Evolutionary conservation across 92 coral and sea anemone genomes (phyloP).

Genomic region (Ricordea florida): DNA sequence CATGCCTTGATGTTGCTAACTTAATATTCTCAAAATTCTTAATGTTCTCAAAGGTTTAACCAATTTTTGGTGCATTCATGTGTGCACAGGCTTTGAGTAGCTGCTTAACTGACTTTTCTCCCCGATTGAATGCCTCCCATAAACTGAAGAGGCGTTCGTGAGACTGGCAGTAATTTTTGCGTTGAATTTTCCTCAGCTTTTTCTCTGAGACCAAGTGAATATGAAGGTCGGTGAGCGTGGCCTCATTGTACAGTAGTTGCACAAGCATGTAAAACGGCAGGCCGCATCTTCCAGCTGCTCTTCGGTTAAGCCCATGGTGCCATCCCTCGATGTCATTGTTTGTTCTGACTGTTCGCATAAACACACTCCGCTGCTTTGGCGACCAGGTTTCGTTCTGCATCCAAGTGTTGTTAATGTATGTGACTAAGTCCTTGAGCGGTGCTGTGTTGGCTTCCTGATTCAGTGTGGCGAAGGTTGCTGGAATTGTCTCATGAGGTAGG

Average conservation of each 20-base stretch:
- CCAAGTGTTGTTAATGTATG: slow-evolving; percentile 46
- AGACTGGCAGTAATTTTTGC: slow-evolving; percentile 5
- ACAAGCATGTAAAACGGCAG: slow-evolving; percentile 41
- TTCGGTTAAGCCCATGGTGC: slow-evolving; percentile 25
- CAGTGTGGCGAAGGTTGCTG: slow-evolving; percentile 1
- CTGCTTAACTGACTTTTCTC: not conserved
- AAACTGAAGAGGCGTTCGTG: slow-evolving; percentile 8
- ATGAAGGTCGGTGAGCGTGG: slow-evolving; percentile 1
- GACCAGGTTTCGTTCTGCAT: slow-evolving; percentile 13
- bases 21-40: too few species aligned
- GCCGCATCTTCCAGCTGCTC: not conserved
- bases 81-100: slow-evolving; percentile 19
- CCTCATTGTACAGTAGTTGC: slow-evolving; percentile 11
- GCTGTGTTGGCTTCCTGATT: slow-evolving; percentile 10
- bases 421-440: not conserved
- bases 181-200: slow-evolving; percentile 16
- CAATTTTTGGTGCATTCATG: slow-evolving; percentile 42
- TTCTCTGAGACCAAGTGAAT: slow-evolving; percentile 36
- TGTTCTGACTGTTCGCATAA: slow-evolving; percentile 39
- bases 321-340: slow-evolving; percentile 71
- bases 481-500: slow-evolving; percentile 12
- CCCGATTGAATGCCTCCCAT: slow-evolving; percentile 4
- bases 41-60: too few species aligned
- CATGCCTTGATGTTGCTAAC: too few species aligned
- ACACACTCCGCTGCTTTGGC: slow-evolving; percentile 46